phyloP scores from a whole-genome alignment of 2,888 invertebrate species.

The Noctua pronuba region DNA sequence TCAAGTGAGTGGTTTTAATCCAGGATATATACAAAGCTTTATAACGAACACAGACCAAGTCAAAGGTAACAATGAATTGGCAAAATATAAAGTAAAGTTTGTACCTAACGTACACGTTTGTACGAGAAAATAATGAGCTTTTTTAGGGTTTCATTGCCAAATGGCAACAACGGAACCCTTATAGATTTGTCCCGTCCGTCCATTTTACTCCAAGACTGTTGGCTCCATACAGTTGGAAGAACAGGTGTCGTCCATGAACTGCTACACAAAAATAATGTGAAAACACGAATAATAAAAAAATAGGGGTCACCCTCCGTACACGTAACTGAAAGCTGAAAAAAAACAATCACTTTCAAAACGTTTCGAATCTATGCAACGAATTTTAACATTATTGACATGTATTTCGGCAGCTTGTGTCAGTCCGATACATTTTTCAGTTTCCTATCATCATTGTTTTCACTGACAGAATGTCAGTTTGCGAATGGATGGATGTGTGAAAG shows the following conservation, averaged over 20 bases:
- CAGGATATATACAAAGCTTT: conserved; percentile 6
- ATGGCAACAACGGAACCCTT: background rate
- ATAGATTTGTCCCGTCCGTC: background rate
- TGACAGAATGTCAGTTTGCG: background rate
- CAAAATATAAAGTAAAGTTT: background rate
- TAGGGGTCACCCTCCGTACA: background rate
- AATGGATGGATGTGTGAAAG: background rate
- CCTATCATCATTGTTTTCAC: background rate
- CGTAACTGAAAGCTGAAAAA: background rate
- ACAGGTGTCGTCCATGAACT: background rate
- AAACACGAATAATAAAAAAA: background rate
- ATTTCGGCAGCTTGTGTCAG: background rate
- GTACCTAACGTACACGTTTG: background rate
- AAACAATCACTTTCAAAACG: background rate
- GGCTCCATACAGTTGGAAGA: background rate
- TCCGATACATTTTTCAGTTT: background rate
- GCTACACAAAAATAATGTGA: background rate
- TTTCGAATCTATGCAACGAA: background rate
- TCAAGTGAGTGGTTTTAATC: conserved; percentile 23
- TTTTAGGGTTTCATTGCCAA: background rate
- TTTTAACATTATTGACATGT: background rate
- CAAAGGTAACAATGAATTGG: background rate
- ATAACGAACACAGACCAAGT: conserved; percentile 9
- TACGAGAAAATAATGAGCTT: background rate
- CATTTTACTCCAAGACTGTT: background rate